phyloP scores from a whole-genome alignment of 2,113 vertebrate species.

The Pycnonotus jocosus region DNA sequence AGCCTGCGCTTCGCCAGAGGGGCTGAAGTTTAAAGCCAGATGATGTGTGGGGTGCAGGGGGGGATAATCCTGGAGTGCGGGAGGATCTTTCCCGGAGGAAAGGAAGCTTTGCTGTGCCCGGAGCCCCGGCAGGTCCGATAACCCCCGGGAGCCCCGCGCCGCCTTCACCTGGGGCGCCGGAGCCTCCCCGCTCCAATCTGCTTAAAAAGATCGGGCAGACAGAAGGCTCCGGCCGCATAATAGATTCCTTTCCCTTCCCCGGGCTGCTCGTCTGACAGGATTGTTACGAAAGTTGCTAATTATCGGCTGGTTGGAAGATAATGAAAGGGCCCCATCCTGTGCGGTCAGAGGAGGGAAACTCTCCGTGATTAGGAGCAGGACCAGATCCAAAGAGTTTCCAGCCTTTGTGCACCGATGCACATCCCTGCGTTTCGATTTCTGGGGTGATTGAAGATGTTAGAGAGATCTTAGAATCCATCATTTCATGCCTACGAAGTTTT shows the following conservation, averaged over 20 bases:
- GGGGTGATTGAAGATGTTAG: not conserved
- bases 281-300: conserved; percentile 83
- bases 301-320: conserved; percentile 86
- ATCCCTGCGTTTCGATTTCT: not conserved
- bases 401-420: not conserved
- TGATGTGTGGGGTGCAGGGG: conserved; percentile 76
- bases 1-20: conserved; percentile 78
- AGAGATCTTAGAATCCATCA: not conserved
- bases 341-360: not conserved
- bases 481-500: not conserved
- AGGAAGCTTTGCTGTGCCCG: conserved; percentile 82
- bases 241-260: conserved; percentile 62
- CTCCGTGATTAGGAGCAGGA: not conserved
- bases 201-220: conserved; percentile 68
- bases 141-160: conserved; percentile 79
- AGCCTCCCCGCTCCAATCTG: conserved; percentile 72
- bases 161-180: conserved; percentile 80
- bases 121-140: conserved; percentile 84
- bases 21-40: conserved; percentile 86
- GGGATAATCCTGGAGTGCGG: conserved; percentile 82
- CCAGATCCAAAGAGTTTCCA: not conserved
- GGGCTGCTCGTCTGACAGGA: conserved; percentile 45
- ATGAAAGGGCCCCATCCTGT: conserved; percentile 83
- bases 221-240: conserved; percentile 58
- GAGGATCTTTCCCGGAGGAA: conserved; percentile 75